Percentiles rank a stretch among this genome's conserved stretches.
These are phyloP conservation scores for Eidolon helvum DNA, from an alignment of 2,113 vertebrate genomes.

Conservation along the genomic window DNA sequence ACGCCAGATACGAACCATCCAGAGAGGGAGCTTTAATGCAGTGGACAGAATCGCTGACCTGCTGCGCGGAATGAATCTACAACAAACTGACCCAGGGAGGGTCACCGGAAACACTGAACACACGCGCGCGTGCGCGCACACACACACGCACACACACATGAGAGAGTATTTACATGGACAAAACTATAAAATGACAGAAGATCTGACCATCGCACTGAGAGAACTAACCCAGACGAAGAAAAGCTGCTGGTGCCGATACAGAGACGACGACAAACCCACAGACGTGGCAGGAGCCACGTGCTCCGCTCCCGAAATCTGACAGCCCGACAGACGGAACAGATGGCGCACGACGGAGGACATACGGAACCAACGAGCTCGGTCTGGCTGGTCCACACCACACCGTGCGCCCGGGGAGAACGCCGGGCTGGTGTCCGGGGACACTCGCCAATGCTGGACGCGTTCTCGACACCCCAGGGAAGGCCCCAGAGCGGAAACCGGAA, in stretches of 20 bases:
- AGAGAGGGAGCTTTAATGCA: too few relatives aligned
- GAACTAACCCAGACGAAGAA: too few relatives aligned
- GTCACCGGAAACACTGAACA: not conserved
- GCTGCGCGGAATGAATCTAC: rapidly evolving
- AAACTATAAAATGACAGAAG: not conserved
- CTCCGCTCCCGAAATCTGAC: rapidly evolving
- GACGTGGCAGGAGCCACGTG: rapidly evolving
- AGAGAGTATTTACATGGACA: not conserved
- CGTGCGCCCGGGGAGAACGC: not conserved
- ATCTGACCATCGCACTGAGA: too few relatives aligned
- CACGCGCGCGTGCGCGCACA: not conserved
- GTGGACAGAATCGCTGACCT: rapidly evolving
- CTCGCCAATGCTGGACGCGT: rapidly evolving
- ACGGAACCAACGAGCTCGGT: rapidly evolving
- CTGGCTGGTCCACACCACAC: rapidly evolving
- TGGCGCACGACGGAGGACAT: rapidly evolving
- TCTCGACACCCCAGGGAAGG: not conserved
- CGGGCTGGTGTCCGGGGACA: not conserved
- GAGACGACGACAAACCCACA: not conserved
- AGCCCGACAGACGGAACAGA: not conserved
- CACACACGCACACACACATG: not conserved
- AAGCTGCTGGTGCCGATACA: rapidly evolving
- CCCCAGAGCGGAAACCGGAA: not conserved
- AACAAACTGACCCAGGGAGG: not conserved
- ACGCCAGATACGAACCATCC: rapidly evolving